A percentile compares a stretch with the other conserved stretches of the same genome.
phyloP scores from a whole-genome alignment of 2,888 invertebrate species.

The Halictus quadricinctus region DNA sequence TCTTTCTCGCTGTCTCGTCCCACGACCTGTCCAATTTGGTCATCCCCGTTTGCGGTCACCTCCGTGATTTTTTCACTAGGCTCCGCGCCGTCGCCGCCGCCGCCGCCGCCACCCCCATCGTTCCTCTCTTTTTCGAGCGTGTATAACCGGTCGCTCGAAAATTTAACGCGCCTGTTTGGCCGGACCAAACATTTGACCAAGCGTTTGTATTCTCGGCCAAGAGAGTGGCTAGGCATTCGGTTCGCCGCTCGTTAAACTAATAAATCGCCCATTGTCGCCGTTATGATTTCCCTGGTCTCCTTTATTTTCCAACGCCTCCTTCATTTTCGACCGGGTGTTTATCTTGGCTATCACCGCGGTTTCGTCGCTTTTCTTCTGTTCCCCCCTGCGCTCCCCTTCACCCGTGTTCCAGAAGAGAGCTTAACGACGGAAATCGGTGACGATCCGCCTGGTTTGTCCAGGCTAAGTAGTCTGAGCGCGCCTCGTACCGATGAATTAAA shows the following conservation, averaged over 20 bases:
- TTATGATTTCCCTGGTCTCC: constrained; percentile 66
- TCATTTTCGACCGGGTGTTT: neutral
- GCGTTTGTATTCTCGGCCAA: constrained; percentile 56
- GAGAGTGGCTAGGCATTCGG: constrained; percentile 66
- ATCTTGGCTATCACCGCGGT: constrained; percentile 9
- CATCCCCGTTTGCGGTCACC: constrained; percentile 36
- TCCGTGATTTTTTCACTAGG: constrained; percentile 45
- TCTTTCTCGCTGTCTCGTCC: constrained; percentile 22
- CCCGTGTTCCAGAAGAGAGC: neutral
- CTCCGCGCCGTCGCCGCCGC: neutral
- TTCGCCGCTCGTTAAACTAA: constrained; percentile 69
- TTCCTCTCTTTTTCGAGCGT: constrained; percentile 12
- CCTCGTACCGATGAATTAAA: constrained; percentile 16
- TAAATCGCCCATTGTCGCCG: constrained; percentile 65
- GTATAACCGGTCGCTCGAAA: constrained; percentile 66
- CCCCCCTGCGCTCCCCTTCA: neutral
- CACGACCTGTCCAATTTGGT: constrained; percentile 14
- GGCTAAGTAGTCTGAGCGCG: neutral
- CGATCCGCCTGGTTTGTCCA: too few species aligned
- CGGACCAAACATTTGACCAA: constrained; percentile 72
- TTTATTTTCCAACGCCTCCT: constrained; percentile 22
- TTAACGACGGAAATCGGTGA: neutral
- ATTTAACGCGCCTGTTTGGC: constrained; percentile 72
- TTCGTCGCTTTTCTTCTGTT: neutral
- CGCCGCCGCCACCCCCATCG: neutral